Conservation (phyloP, 2,797 vertebrate genomes). For the Tapirus indicus region DNA sequence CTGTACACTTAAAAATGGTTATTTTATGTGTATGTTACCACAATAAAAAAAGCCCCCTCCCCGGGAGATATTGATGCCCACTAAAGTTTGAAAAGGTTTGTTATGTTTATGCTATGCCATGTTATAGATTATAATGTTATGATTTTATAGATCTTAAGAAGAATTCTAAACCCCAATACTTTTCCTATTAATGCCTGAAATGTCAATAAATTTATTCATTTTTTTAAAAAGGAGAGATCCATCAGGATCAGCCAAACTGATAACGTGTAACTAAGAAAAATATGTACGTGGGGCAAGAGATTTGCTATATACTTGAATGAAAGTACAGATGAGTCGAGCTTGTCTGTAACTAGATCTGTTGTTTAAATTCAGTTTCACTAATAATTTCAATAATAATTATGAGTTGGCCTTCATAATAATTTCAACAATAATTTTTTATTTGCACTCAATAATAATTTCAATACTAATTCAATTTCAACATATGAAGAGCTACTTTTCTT, state of each 20-base stretch:
- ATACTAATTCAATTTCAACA: not conserved
- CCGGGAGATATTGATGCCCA: not conserved
- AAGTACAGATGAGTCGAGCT: not conserved
- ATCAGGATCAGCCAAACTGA: not conserved
- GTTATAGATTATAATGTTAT: not conserved
- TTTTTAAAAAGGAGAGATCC: not conserved
- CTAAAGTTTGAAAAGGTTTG: not conserved
- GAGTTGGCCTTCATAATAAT: not conserved
- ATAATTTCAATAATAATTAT: not conserved
- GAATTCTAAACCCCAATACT: not conserved
- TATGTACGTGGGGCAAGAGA: not conserved
- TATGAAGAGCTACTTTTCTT: not conserved
- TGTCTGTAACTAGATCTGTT: not conserved
- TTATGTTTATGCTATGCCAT: not conserved
- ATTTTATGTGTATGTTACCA: not conserved
- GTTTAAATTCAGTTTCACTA: conserved; percentile 27
- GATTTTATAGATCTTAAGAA: not conserved
- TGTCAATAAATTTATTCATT: not conserved
- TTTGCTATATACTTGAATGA: not conserved
- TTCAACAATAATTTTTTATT: conserved; percentile 20
- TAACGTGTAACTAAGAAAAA: not conserved
- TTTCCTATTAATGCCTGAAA: not conserved
- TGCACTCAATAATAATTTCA: not conserved
- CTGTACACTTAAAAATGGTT: not conserved
- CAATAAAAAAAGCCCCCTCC: not conserved